Evolutionary conservation across 2,888 invertebrate genomes (phyloP).

Genomic region (Thereva unica): DNA sequence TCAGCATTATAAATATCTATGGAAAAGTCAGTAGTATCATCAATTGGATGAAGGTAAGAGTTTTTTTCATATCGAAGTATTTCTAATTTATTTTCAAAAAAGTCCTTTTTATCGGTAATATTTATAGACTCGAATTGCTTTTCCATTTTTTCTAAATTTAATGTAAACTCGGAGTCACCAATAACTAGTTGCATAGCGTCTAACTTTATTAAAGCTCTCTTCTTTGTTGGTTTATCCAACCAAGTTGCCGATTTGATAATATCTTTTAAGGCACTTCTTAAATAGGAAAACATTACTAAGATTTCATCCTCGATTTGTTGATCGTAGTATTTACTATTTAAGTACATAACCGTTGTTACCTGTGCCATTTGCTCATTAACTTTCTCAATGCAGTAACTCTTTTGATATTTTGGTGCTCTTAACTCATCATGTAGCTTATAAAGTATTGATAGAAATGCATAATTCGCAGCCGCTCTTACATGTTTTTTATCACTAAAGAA

Average conservation of each 20-base stretch:
- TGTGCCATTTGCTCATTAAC: neutral
- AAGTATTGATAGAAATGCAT: slow-evolving; percentile 10
- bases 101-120: slow-evolving; percentile 3
- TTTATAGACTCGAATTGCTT: neutral
- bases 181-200: slow-evolving; percentile 10
- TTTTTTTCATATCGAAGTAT: neutral
- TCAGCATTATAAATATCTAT: neutral
- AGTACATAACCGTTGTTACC: slow-evolving; percentile 3
- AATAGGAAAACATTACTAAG: neutral
- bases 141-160: slow-evolving; percentile 6
- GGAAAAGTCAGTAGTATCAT: neutral
- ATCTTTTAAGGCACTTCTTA: slow-evolving; percentile 12
- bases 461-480: neutral
- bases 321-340: slow-evolving; percentile 18
- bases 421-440: slow-evolving; percentile 20
- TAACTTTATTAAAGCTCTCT: neutral
- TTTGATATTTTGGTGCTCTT: neutral
- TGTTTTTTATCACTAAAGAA: neutral
- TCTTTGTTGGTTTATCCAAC: slow-evolving; percentile 12
- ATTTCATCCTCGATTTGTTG: slow-evolving; percentile 2
- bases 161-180: slow-evolving; percentile 10
- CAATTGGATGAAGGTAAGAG: neutral
- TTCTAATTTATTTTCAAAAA: slow-evolving; percentile 11
- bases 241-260: slow-evolving; percentile 2
- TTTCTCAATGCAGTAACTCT: slow-evolving; percentile 5